Evolutionary conservation across 2,888 invertebrate species (phyloP).

Genomic region (Drosophila pullipes): DNA sequence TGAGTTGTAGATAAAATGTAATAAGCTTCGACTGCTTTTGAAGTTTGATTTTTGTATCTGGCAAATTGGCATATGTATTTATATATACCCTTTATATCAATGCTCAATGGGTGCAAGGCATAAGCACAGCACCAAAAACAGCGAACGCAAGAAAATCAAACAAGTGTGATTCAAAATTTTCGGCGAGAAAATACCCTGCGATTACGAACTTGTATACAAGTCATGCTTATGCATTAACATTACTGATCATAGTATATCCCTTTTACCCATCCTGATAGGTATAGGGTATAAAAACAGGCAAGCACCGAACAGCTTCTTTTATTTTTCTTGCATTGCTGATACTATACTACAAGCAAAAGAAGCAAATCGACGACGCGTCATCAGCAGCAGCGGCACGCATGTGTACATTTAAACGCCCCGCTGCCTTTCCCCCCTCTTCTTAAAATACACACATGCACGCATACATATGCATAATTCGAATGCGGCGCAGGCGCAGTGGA

Average conservation of each 20-base stretch:
- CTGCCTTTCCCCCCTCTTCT: slow-evolving; percentile 7
- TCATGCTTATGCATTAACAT: not conserved
- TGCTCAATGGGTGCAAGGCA: not conserved
- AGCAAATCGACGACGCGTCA: slow-evolving; percentile 14
- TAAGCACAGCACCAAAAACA: slow-evolving; percentile 20
- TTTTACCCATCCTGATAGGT: not conserved
- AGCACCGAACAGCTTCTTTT: slow-evolving; percentile 50
- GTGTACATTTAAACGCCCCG: slow-evolving; percentile 14
- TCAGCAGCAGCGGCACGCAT: slow-evolving; percentile 33
- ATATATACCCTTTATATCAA: not conserved
- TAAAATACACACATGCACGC: slow-evolving; percentile 1
- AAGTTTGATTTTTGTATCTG: not conserved
- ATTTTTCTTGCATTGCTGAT: slow-evolving; percentile 37
- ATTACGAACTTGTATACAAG: not conserved
- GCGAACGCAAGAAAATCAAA: slow-evolving; percentile 31
- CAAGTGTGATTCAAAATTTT: not conserved
- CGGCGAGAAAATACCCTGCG: slow-evolving; percentile 5
- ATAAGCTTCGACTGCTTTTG: not conserved
- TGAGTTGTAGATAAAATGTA: not conserved
- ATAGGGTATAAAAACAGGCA: slow-evolving; percentile 30
- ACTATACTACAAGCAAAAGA: slow-evolving; percentile 6
- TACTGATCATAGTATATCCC: not conserved
- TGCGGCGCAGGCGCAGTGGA: slow-evolving; percentile 38
- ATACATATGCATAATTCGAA: slow-evolving; percentile 6
- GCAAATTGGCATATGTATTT: too few species aligned